Conservation (phyloP, 2,888 invertebrate species). For the Platycnemis pennipes region DNA sequence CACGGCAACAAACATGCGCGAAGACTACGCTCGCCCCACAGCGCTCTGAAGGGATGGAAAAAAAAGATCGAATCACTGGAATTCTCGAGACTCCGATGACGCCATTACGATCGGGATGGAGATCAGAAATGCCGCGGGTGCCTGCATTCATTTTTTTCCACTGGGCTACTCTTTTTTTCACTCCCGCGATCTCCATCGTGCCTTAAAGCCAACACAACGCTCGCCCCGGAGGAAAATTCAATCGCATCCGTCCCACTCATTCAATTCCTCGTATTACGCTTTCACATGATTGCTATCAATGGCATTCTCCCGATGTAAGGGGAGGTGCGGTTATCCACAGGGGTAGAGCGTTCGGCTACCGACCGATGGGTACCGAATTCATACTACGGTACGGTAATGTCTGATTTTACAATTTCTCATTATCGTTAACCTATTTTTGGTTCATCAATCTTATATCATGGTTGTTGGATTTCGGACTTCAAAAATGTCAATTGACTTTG, state of each 20-base stretch:
- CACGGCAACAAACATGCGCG: neutral
- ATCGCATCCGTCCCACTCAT: neutral
- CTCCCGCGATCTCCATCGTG: neutral
- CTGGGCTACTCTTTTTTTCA: neutral
- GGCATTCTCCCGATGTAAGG: too few relatives aligned
- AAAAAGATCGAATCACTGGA: constrained; percentile 3
- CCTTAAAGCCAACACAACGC: neutral
- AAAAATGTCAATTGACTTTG: too few relatives aligned
- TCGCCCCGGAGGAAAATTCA: neutral
- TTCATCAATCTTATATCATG: too few relatives aligned
- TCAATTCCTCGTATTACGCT: neutral
- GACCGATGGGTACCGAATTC: too few relatives aligned
- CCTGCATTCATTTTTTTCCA: neutral
- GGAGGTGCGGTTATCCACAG: too few relatives aligned
- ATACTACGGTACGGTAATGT: too few relatives aligned
- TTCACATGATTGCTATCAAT: too few relatives aligned
- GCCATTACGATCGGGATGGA: neutral
- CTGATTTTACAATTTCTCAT: too few relatives aligned
- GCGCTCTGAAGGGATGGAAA: neutral
- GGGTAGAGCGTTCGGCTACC: too few relatives aligned
- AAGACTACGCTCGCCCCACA: neutral
- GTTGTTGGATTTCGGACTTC: too few relatives aligned
- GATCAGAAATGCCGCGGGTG: neutral
- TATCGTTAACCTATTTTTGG: too few relatives aligned
- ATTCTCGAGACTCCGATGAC: neutral